Conservation (phyloP, 1,140 invertebrate species). For the Eriocheir sinensis region DNA sequence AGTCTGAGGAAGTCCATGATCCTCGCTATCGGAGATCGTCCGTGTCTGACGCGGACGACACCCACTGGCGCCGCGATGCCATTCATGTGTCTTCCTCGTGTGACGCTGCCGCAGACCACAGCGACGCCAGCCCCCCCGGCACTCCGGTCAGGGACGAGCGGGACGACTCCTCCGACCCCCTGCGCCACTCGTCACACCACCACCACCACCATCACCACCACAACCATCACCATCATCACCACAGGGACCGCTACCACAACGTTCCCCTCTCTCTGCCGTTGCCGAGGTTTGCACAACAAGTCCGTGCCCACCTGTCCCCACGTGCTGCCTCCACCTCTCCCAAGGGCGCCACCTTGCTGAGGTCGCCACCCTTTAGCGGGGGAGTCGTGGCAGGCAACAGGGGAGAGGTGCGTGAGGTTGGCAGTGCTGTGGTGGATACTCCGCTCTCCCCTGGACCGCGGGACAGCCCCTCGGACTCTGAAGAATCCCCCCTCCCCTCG, state of each 20-base stretch:
- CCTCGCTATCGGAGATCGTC: conserved; percentile 75
- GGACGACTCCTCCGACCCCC: conserved; percentile 73
- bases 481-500: conserved; percentile 78
- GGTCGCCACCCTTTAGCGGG: conserved; percentile 75
- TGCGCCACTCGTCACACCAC: conserved; percentile 74
- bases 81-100: conserved; percentile 73
- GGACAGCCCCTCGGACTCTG: conserved; percentile 78
- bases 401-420: conserved; percentile 57
- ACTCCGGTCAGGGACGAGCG: conserved; percentile 78
- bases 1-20: conserved; percentile 72
- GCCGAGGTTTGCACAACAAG: conserved; percentile 91
- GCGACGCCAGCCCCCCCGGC: conserved; percentile 77
- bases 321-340: conserved; percentile 79
- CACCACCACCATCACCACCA: conserved; percentile 71
- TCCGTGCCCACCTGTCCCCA: conserved; percentile 81
- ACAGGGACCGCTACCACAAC: conserved; percentile 73
- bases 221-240: conserved; percentile 75
- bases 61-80: conserved; percentile 65
- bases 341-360: conserved; percentile 73
- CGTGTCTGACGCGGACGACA: conserved; percentile 67
- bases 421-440: conserved; percentile 70
- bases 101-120: conserved; percentile 73
- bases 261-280: conserved; percentile 89
- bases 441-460: conserved; percentile 76
- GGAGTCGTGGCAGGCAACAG: conserved; percentile 42